Percentiles rank a stretch among this genome's conserved stretches.
Evolutionary conservation across 2,888 invertebrate species (phyloP).

Genomic region (Drosophila kuntzei): DNA sequence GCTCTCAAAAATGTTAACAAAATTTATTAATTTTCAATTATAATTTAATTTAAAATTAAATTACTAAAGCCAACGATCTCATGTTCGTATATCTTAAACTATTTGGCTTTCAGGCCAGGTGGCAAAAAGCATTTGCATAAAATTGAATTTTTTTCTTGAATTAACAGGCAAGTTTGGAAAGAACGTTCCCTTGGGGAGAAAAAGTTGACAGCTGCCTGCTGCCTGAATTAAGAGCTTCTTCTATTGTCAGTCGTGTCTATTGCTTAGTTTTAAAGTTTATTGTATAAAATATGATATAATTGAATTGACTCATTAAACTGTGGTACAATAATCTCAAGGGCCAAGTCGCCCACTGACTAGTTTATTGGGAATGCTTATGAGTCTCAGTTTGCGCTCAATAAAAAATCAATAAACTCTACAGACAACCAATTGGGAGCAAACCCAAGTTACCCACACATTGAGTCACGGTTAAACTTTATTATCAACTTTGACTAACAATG

Average conservation of each 20-base stretch:
- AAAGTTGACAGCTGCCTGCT: slow-evolving; percentile 36
- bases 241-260: neutral
- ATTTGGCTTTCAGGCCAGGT: slow-evolving; percentile 29
- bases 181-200: slow-evolving; percentile 1
- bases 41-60: neutral
- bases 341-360: slow-evolving; percentile 1
- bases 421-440: slow-evolving; percentile 23
- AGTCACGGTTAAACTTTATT: slow-evolving; percentile 53
- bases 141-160: slow-evolving; percentile 40
- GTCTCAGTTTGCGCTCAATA: slow-evolving; percentile 48
- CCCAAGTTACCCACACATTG: slow-evolving; percentile 18
- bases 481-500: slow-evolving; percentile 76
- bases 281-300: slow-evolving; percentile 35
- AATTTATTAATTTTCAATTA: neutral
- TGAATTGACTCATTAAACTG: slow-evolving; percentile 49
- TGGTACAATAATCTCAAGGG: slow-evolving; percentile 11
- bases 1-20: neutral
- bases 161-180: slow-evolving; percentile 20
- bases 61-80: neutral
- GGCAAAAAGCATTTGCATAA: slow-evolving; percentile 52
- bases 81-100: neutral
- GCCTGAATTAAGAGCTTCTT: slow-evolving; percentile 18
- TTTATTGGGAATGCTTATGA: slow-evolving; percentile 31
- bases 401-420: slow-evolving; percentile 52
- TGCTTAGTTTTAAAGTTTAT: slow-evolving; percentile 17